phyloP scores from a whole-genome alignment of 2,797 vertebrate genomes.

The Falco columbarius region DNA sequence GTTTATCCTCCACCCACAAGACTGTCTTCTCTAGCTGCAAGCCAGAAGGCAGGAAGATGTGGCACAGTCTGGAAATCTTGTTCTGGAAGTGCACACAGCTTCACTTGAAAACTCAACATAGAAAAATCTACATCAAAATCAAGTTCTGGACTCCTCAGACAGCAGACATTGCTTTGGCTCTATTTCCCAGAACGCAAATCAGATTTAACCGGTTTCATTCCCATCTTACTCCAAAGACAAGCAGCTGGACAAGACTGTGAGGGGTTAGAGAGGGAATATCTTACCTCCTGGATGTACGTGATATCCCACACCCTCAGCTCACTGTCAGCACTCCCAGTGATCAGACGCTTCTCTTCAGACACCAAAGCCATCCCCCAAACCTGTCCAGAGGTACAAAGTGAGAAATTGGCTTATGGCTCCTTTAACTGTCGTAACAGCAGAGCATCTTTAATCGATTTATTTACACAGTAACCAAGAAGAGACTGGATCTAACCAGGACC shows the following conservation, averaged over 20 bases:
- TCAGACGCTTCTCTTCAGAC: conserved; percentile 85
- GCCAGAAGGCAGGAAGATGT: neutral
- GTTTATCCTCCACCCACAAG: neutral
- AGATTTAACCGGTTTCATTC: neutral
- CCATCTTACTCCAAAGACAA: neutral
- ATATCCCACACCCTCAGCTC: conserved; percentile 95
- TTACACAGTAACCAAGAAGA: neutral
- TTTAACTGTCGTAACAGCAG: neutral
- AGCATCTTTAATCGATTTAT: neutral
- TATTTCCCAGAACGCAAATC: neutral
- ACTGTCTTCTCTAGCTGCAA: neutral
- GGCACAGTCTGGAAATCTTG: neutral
- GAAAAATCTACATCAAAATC: neutral
- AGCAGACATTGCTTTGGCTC: neutral
- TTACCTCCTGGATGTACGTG: conserved; percentile 86
- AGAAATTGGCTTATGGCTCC: neutral
- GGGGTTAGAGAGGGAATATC: neutral
- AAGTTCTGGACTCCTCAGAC: neutral
- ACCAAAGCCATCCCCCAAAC: conserved; percentile 92
- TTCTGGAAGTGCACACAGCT: neutral
- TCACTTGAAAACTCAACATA: neutral
- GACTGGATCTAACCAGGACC: neutral
- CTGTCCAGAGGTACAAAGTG: conserved; percentile 59
- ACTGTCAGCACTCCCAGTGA: conserved; percentile 94
- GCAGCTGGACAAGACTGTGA: neutral